Conservation (phyloP, 2,113 vertebrate genomes). For the Polyodon spathula region DNA sequence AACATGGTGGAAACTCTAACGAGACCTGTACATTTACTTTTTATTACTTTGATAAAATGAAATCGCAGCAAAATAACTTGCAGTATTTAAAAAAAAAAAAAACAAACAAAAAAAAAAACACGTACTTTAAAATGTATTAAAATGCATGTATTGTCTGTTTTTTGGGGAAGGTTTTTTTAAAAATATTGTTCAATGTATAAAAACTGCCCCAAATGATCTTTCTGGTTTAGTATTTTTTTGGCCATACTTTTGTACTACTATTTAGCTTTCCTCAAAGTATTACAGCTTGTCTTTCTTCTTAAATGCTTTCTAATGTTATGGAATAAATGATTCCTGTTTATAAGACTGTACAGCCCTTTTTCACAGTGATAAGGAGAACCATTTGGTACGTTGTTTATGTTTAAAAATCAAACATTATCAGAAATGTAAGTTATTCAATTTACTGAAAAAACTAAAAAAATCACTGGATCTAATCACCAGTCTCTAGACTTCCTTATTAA, state of each 20-base stretch:
- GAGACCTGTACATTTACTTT: constrained; percentile 37
- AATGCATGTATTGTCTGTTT: constrained; percentile 56
- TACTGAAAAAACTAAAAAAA: too few species aligned
- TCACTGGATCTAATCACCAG: too few species aligned
- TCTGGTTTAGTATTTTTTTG: constrained; percentile 63
- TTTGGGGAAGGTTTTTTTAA: constrained; percentile 45
- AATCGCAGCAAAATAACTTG: constrained; percentile 34
- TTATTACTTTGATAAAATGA: constrained; percentile 16
- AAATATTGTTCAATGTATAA: constrained; percentile 29
- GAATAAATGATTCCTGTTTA: constrained; percentile 11
- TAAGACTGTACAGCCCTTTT: background rate
- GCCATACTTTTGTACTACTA: constrained; percentile 42
- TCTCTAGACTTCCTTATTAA: too few species aligned
- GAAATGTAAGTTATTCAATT: too few species aligned
- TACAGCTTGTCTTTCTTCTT: constrained; percentile 23
- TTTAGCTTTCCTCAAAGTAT: constrained; percentile 39
- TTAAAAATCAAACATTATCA: too few species aligned
- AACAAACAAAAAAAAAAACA: constrained; percentile 31
- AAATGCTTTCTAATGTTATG: constrained; percentile 18
- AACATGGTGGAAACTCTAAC: constrained; percentile 36
- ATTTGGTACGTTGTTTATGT: too few species aligned
- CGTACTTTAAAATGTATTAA: constrained; percentile 30
- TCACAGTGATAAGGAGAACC: background rate
- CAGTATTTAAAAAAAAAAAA: constrained; percentile 50
- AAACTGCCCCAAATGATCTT: constrained; percentile 43